Percentiles rank a stretch among this genome's conserved stretches.
Conservation (phyloP, 2,113 vertebrate genomes). For the Cololabis saira region DNA sequence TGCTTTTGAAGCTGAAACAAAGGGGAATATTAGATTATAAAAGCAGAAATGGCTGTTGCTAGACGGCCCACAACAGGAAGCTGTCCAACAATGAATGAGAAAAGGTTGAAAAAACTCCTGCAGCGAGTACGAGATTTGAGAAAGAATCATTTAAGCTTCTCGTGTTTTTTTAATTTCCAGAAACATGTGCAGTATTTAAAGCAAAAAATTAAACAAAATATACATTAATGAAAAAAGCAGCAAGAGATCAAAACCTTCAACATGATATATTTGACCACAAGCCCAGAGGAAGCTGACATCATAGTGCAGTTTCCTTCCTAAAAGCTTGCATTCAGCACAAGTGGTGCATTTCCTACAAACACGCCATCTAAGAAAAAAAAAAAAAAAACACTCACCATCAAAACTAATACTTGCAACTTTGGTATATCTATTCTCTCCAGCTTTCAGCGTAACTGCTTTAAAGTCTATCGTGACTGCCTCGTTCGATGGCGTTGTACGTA, state of each 20-base stretch:
- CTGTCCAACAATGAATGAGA: conserved; percentile 12
- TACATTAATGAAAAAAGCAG: no score
- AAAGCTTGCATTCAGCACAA: not conserved
- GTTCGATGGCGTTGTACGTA: conserved; percentile 95
- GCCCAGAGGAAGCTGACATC: conserved; percentile 3
- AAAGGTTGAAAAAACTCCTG: not conserved
- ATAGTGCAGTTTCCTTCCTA: not conserved
- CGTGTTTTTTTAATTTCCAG: no score
- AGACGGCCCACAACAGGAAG: conserved; percentile 37
- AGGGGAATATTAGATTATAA: conserved; percentile 5
- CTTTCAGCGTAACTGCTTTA: conserved; percentile 95
- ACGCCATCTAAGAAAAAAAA: not conserved
- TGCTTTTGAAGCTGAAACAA: conserved; percentile 92
- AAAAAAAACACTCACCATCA: conserved; percentile 87
- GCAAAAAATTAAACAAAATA: not conserved
- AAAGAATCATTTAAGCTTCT: no score
- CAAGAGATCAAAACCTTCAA: not conserved
- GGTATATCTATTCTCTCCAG: conserved; percentile 96
- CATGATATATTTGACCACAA: not conserved
- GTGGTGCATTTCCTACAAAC: not conserved
- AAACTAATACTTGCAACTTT: conserved; percentile 99
- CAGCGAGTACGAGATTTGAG: no score
- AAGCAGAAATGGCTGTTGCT: conserved; percentile 6
- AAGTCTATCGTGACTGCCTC: conserved; percentile 94
- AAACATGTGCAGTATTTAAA: no score